A percentile compares a stretch with the other conserved stretches of the same genome.
phyloP scores from a whole-genome alignment of 2,888 invertebrate species.

The Tetranychus piercei region DNA sequence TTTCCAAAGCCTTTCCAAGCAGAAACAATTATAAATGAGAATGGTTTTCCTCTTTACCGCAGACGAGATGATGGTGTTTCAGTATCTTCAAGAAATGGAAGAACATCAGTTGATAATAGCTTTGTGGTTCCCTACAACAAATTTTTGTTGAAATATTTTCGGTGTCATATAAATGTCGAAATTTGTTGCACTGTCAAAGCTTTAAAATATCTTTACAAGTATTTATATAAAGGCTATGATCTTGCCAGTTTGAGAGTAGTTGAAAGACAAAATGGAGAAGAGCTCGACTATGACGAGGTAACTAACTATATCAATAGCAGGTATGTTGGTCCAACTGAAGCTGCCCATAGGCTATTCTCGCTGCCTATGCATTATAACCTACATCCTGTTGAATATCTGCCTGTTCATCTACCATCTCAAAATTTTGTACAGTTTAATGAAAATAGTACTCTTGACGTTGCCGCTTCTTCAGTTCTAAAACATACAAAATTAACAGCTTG shows the following conservation, averaged over 20 bases:
- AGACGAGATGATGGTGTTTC: too few species aligned
- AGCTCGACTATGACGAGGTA: too few species aligned
- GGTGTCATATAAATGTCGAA: background rate
- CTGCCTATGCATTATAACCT: conserved; percentile 29
- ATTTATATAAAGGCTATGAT: background rate
- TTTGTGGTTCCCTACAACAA: background rate
- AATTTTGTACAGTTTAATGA: conserved; percentile 26
- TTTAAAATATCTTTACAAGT: background rate
- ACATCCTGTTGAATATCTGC: conserved; percentile 30
- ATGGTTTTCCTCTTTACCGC: too few species aligned
- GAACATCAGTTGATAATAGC: background rate
- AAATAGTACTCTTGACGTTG: conserved; percentile 22
- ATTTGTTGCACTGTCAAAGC: background rate
- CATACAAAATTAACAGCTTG: conserved; percentile 26
- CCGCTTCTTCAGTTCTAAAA: conserved; percentile 15
- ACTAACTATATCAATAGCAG: too few species aligned
- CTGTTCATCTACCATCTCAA: conserved; percentile 30
- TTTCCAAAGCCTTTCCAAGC: too few species aligned
- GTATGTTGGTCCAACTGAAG: conserved; percentile 21
- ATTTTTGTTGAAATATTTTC: too few species aligned
- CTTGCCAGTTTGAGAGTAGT: too few species aligned
- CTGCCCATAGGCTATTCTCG: conserved; percentile 21
- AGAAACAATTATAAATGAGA: too few species aligned
- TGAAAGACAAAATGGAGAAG: background rate
- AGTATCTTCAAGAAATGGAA: too few species aligned